These are phyloP conservation scores for Proisotoma minuta DNA, from an alignment of 2,888 invertebrate genomes.

Conservation along the genomic window DNA sequence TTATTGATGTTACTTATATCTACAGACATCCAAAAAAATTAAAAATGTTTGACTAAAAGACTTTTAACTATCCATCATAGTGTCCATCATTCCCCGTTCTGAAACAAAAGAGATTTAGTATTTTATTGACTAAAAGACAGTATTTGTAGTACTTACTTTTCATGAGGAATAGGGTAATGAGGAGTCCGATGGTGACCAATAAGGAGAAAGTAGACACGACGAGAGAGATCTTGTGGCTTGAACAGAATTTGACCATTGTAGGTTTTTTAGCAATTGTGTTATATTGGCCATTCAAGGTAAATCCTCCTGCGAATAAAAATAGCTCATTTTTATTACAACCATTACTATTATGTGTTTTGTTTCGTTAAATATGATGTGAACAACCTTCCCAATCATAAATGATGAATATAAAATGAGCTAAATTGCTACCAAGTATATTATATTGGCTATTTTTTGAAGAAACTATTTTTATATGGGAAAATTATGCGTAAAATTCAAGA, in stretches of 20 bases:
- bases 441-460: too few relatives aligned
- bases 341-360: background rate
- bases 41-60: too few relatives aligned
- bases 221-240: constrained; percentile 47
- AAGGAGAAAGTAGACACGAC: constrained; percentile 47
- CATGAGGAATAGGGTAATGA: constrained; percentile 46
- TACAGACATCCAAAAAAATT: too few relatives aligned
- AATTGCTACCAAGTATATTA: too few relatives aligned
- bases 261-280: constrained; percentile 39
- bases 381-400: background rate
- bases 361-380: background rate
- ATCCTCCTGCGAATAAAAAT: constrained; percentile 37
- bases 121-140: background rate
- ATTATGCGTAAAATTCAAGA: constrained; percentile 1
- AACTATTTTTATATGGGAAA: background rate
- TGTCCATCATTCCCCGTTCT: constrained; percentile 48
- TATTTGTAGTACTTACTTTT: constrained; percentile 41
- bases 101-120: constrained; percentile 16
- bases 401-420: too few relatives aligned
- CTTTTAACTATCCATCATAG: constrained; percentile 30
- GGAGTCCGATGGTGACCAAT: constrained; percentile 45
- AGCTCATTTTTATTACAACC: background rate
- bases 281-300: constrained; percentile 46
- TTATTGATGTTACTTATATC: too few relatives aligned
- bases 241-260: constrained; percentile 43